These are phyloP conservation scores for Microtus ochrogaster DNA, from an alignment of 2,113 vertebrate species.

Conservation along the genomic window DNA sequence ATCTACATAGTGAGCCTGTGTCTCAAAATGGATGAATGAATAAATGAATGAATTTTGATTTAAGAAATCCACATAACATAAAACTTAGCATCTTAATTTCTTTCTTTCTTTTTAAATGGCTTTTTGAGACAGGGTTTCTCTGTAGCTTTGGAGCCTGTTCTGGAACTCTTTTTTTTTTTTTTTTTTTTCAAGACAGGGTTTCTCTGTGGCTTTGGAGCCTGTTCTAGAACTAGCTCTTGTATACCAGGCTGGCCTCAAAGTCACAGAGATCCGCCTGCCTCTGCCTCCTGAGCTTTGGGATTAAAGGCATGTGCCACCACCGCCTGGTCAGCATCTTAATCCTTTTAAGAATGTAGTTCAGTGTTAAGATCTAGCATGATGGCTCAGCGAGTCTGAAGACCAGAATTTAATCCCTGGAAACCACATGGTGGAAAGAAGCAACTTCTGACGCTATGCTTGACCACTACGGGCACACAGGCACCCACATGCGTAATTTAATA, in stretches of 20 bases:
- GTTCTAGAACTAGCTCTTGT: too few relatives aligned
- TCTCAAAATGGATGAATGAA: background rate
- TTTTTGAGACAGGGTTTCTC: too few relatives aligned
- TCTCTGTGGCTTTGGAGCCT: too few relatives aligned
- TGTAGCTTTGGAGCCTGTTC: too few relatives aligned
- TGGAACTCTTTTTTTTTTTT: too few relatives aligned
- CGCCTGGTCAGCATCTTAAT: background rate
- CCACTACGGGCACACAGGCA: background rate
- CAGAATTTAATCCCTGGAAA: background rate
- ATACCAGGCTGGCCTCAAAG: too few relatives aligned
- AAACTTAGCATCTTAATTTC: too few relatives aligned
- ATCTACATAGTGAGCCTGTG: background rate
- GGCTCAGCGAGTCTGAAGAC: background rate
- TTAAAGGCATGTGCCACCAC: too few relatives aligned
- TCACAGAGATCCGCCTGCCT: too few relatives aligned
- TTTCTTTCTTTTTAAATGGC: too few relatives aligned
- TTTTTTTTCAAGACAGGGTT: too few relatives aligned
- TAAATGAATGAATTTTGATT: background rate
- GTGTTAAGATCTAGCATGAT: background rate
- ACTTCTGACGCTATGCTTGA: background rate
- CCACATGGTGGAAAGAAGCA: background rate
- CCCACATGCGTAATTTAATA: background rate
- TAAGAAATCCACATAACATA: background rate
- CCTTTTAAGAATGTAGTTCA: background rate
- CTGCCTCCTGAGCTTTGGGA: too few relatives aligned